phyloP scores from a whole-genome alignment of 2,113 vertebrate genomes.

The Psettodes erumei region DNA sequence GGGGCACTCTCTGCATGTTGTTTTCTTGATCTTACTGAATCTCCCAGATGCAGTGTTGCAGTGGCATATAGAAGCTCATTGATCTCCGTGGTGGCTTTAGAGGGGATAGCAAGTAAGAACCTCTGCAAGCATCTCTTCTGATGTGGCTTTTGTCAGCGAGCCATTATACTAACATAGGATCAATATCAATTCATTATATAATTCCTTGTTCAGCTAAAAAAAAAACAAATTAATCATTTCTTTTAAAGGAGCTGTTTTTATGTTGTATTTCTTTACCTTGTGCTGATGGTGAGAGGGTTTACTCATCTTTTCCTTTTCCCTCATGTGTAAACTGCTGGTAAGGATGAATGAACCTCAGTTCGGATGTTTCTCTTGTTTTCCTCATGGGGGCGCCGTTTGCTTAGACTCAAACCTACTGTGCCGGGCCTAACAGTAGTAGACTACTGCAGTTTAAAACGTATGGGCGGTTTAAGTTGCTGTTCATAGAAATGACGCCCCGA shows the following conservation, averaged over 20 bases:
- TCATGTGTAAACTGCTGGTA: background rate
- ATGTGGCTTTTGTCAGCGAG: no score
- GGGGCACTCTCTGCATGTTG: no score
- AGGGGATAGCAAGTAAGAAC: no score
- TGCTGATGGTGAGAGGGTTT: background rate
- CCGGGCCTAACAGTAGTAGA: constrained; percentile 9
- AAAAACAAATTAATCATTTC: background rate
- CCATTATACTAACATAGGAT: no score
- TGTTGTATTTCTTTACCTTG: background rate
- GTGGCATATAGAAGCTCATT: no score
- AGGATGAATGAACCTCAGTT: constrained; percentile 9
- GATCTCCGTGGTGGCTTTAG: no score
- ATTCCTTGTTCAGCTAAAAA: background rate
- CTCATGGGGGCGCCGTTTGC: constrained; percentile 73
- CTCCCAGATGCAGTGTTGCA: no score
- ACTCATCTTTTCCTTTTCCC: constrained; percentile 2
- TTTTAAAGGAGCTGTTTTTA: no score
- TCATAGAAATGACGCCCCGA: constrained; percentile 36
- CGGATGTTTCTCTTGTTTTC: constrained; percentile 4
- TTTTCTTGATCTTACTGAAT: no score
- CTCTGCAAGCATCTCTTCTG: no score
- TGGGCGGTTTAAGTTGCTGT: constrained; percentile 46
- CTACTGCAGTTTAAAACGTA: constrained; percentile 24
- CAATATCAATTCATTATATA: no score
- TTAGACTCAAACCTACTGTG: constrained; percentile 18